phyloP scores from a whole-genome alignment of 2,888 invertebrate species.

The Euspilapteryx auroguttella region DNA sequence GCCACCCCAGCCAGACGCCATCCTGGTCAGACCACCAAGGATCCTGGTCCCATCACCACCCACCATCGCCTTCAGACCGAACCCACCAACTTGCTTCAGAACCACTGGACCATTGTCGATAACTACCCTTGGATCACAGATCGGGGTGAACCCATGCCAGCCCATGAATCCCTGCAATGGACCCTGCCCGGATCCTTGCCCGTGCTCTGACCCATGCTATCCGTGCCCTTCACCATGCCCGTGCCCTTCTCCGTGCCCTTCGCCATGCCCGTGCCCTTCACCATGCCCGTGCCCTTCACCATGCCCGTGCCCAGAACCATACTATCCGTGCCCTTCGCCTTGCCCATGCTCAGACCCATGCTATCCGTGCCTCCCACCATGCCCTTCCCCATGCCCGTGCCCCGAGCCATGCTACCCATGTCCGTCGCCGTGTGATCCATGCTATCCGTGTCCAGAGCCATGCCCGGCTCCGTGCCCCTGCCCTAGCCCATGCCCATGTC shows the following conservation, averaged over 20 bases:
- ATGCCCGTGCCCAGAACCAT: slow-evolving; percentile 9
- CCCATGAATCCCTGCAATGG: background rate
- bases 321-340: slow-evolving; percentile 6
- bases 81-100: slow-evolving; percentile 20
- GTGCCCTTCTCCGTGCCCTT: slow-evolving; percentile 6
- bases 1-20: slow-evolving; percentile 17
- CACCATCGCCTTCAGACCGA: slow-evolving; percentile 27
- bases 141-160: slow-evolving; percentile 5
- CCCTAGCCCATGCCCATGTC: too few relatives aligned
- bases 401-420: slow-evolving; percentile 7
- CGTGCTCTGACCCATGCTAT: background rate
- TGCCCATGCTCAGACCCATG: slow-evolving; percentile 4
- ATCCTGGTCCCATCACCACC: slow-evolving; percentile 29
- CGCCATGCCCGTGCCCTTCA: slow-evolving; percentile 8
- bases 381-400: slow-evolving; percentile 11
- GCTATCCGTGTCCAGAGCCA: slow-evolving; percentile 5
- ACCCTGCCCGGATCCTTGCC: slow-evolving; percentile 5
- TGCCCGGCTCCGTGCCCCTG: slow-evolving; percentile 7
- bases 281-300: slow-evolving; percentile 4
- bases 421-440: slow-evolving; percentile 9
- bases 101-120: slow-evolving; percentile 14
- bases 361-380: slow-evolving; percentile 9
- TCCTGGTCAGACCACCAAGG: slow-evolving; percentile 26
- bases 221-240: slow-evolving; percentile 13
- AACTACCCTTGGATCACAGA: slow-evolving; percentile 2